These are phyloP conservation scores for Melieria omissa DNA, from an alignment of 2,888 invertebrate species.

Conservation along the genomic window DNA sequence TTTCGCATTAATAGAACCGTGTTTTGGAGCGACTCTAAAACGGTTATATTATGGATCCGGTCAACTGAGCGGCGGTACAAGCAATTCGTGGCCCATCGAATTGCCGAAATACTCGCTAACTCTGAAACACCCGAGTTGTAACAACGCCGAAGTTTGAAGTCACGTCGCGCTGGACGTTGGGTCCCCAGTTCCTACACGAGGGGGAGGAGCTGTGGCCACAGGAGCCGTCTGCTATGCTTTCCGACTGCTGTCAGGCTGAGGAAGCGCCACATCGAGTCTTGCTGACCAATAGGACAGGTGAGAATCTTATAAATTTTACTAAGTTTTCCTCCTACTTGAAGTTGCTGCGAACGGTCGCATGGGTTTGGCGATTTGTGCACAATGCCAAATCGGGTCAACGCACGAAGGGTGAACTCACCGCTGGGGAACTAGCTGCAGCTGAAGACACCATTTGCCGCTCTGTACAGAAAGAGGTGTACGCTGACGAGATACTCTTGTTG, in stretches of 20 bases:
- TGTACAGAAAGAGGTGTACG: too few species aligned
- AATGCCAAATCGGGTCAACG: too few species aligned
- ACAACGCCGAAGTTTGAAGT: neutral
- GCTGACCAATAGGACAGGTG: neutral
- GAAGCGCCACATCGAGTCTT: neutral
- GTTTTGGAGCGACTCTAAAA: slow-evolving; percentile 33
- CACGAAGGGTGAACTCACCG: too few species aligned
- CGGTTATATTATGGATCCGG: slow-evolving; percentile 28
- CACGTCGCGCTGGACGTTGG: slow-evolving; percentile 17
- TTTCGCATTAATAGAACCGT: neutral
- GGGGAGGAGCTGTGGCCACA: slow-evolving; percentile 5
- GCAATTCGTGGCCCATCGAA: slow-evolving; percentile 30
- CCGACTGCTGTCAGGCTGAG: slow-evolving; percentile 7
- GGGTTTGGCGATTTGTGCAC: too few species aligned
- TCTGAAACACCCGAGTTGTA: slow-evolving; percentile 36
- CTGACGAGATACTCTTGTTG: too few species aligned
- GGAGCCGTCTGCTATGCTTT: neutral
- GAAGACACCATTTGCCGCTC: too few species aligned
- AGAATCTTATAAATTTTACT: neutral
- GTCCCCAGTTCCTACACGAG: slow-evolving; percentile 18
- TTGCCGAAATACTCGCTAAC: slow-evolving; percentile 45
- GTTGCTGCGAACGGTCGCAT: slow-evolving; percentile 42
- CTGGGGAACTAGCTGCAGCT: too few species aligned
- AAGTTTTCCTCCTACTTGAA: slow-evolving; percentile 11
- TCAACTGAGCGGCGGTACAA: slow-evolving; percentile 28